A percentile compares a stretch with the other conserved stretches of the same genome.
These are phyloP conservation scores for Tetranychus piercei DNA, from an alignment of 2,888 invertebrate species.

Conservation along the genomic window DNA sequence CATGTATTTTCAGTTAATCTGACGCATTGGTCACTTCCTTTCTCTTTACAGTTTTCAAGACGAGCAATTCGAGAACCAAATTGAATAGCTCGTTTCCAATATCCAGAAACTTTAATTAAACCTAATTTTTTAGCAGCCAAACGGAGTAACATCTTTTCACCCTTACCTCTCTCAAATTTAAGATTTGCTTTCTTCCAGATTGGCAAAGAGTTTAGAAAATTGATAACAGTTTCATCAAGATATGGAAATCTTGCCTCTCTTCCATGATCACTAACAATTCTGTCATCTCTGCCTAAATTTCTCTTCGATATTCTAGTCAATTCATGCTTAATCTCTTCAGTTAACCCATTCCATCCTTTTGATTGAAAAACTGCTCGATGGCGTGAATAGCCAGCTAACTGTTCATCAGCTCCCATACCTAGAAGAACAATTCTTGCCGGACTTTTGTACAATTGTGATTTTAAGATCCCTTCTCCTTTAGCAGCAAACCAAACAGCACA, in stretches of 20 bases:
- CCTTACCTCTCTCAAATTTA: slow-evolving; percentile 52
- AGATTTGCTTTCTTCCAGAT: slow-evolving; percentile 35
- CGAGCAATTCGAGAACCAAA: slow-evolving; percentile 83
- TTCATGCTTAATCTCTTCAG: slow-evolving; percentile 51
- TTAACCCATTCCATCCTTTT: slow-evolving; percentile 39
- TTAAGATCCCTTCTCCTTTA: slow-evolving; percentile 42
- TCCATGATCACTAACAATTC: slow-evolving; percentile 69
- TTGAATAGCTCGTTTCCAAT: slow-evolving; percentile 84
- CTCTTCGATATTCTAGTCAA: slow-evolving; percentile 65
- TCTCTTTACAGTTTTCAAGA: slow-evolving; percentile 54
- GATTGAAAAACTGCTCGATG: slow-evolving; percentile 45
- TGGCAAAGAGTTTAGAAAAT: slow-evolving; percentile 37
- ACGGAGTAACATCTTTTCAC: slow-evolving; percentile 79
- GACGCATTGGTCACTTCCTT: slow-evolving; percentile 54
- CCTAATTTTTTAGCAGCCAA: slow-evolving; percentile 32
- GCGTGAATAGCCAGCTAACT: slow-evolving; percentile 79
- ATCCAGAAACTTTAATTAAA: slow-evolving; percentile 36
- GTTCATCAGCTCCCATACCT: slow-evolving; percentile 92
- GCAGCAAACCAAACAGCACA: slow-evolving; percentile 88
- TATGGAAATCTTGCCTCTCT: slow-evolving; percentile 43
- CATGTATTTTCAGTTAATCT: slow-evolving; percentile 25
- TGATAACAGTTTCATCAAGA: slow-evolving; percentile 42
- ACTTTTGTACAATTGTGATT: slow-evolving; percentile 5
- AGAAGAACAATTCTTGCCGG: slow-evolving; percentile 48
- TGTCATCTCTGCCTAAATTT: slow-evolving; percentile 83